Evolutionary conservation across 2,888 invertebrate genomes (phyloP), one percentile per base, ranked within the genome.

Genomic region (Tholera decimalis): DNA sequence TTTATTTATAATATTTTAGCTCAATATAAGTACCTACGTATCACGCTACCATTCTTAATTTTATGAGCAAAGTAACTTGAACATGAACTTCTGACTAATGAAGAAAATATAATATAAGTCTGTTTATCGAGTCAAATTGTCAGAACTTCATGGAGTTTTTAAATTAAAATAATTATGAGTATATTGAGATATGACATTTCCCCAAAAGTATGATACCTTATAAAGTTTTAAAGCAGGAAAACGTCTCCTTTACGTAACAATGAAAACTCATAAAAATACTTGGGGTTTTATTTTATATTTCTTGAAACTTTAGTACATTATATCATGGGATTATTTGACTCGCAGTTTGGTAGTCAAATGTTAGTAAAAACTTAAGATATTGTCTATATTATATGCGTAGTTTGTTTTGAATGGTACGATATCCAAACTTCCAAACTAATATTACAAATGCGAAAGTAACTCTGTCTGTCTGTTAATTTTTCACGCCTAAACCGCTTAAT

Each of bases 1-100:
- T 67, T 79, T 72, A 72, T 75, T 69, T 61, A 68, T 47, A 69
- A 79, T 77, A 77, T 70, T 68, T 67, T 39, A 50, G 54, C 28
- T 35, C 30, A 20, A 54, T 37, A 44, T 55, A 47, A 70, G 15
- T 57, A 47, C 28, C 20, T 26, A 26, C 54, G 47, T 56, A 53
- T 24, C 53, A 75, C 15, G 28, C 26, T 39, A 13, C 46, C 13
- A 49, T 35, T 35, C 20, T 18, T 39, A 28, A 33, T 41, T 58
- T 18, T 41, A 35, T 28, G 6, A 18, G 9, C 22, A 20, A n/a
- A n/a, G 11, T 24, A 30, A n/a, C 9, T 39, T 15, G n/a, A n/a
- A n/a, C n/a, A 37, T 30, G 11, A 24, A 44, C 18, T 49, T 41
- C 11, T 1, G 26, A 18, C 15, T 15, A 8, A 6, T 28, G n/a